These are phyloP conservation scores for Drosophila emarginata DNA, from an alignment of 2,888 invertebrate genomes.

Conservation along the genomic window DNA sequence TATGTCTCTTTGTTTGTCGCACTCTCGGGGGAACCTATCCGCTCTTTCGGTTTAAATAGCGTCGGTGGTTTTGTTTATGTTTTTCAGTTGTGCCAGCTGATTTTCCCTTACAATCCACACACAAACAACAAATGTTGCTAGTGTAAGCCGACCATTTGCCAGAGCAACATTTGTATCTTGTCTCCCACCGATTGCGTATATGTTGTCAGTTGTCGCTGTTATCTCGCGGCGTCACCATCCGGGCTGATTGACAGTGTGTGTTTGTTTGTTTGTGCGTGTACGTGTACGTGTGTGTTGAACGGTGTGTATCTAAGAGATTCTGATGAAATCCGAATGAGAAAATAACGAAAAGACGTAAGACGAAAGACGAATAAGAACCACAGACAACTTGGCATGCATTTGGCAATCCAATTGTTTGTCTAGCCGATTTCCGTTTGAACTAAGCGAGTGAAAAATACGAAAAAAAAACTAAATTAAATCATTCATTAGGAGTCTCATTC, in stretches of 20 bases:
- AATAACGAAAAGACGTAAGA: too few relatives aligned
- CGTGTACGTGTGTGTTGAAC: conserved; percentile 10
- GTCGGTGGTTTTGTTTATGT: conserved; percentile 34
- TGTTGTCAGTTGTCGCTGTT: conserved; percentile 24
- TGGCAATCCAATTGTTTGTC: conserved; percentile 52
- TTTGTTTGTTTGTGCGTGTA: conserved; percentile 5
- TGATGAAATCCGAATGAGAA: conserved; percentile 28
- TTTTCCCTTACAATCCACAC: conserved; percentile 43
- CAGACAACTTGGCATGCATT: conserved; percentile 47
- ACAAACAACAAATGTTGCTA: conserved; percentile 35
- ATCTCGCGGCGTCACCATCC: conserved; percentile 24
- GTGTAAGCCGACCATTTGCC: conserved; percentile 18
- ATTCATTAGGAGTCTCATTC: conserved; percentile 44
- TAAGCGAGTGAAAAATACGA: conserved; percentile 6
- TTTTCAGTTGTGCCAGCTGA: conserved; percentile 35
- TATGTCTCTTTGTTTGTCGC: not conserved
- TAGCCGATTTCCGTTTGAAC: conserved; percentile 43
- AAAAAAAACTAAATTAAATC: conserved; percentile 37
- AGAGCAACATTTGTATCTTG: conserved; percentile 18
- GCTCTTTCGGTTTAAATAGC: conserved; percentile 8
- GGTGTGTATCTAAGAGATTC: conserved; percentile 29
- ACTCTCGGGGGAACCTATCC: not conserved
- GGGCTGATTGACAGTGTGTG: conserved; percentile 1
- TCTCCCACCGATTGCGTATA: not conserved
- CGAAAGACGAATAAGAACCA: conserved; percentile 10